These are phyloP conservation scores for Bergia sp. DNA, from an alignment of 92 coral and sea anemone genomes.

Conservation along the genomic window DNA sequence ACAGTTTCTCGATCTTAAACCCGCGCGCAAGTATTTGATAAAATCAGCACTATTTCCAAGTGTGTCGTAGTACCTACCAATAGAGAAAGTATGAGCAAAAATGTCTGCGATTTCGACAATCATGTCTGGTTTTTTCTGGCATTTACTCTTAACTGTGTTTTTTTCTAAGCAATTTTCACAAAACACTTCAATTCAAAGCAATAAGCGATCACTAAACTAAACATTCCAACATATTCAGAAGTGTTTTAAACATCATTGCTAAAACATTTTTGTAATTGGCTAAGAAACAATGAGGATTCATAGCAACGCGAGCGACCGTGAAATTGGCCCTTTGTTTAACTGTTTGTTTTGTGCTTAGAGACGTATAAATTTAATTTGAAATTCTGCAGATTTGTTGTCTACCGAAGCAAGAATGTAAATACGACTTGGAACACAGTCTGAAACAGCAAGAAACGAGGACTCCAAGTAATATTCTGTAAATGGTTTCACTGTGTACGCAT, in stretches of 20 bases:
- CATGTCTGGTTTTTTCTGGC: no score
- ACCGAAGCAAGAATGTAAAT: conserved; percentile 13
- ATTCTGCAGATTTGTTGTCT: conserved; percentile 34
- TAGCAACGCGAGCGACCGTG: background rate
- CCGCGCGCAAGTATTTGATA: no score
- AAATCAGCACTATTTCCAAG: no score
- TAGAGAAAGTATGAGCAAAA: no score
- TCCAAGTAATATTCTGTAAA: background rate
- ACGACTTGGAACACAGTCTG: background rate
- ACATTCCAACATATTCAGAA: conserved; percentile 17
- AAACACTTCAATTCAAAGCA: background rate
- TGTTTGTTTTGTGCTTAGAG: conserved; percentile 25
- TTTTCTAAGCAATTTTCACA: conserved; percentile 6
- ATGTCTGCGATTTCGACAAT: no score
- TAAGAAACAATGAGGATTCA: background rate
- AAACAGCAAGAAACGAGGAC: background rate
- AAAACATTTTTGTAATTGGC: conserved; percentile 27
- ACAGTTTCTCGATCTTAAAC: no score
- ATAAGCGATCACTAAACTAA: background rate
- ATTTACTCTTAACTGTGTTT: no score
- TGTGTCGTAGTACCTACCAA: no score
- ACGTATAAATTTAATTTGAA: conserved; percentile 5
- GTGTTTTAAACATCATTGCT: conserved; percentile 15
- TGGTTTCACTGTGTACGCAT: background rate
- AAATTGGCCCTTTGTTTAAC: conserved; percentile 27